Evolutionary conservation across 2,113 vertebrate species (phyloP), one percentile per base, ranked within the genome.

Genomic region (Perccottus glenii): DNA sequence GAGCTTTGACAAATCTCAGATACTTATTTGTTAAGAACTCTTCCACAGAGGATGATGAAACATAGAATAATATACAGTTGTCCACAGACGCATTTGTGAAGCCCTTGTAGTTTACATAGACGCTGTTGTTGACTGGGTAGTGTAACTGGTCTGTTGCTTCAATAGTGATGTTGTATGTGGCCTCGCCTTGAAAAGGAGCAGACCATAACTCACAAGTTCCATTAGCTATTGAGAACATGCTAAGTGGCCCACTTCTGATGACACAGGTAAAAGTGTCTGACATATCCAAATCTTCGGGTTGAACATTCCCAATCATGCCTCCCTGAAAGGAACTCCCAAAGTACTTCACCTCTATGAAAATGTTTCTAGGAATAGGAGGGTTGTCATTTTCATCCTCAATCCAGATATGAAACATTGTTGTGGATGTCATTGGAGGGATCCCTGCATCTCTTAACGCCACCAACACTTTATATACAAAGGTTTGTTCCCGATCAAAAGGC

Each of bases 341-440:
- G 79, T 93, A 94, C 81, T 93, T 93, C 4, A 94, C 91, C 65
- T 92, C 90, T 4, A 93, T 91, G 58, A 91, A 79, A 32, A 93
- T 82, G 7, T 84, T 90, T 70, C 92, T 88, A 5, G 78, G 76
- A 15, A 81, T 16, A 7, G 92, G 61, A 27, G 90, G 84, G 65
- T 91, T 93, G 53, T 94, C 92, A 7, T 94, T 94, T 81, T 92
- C 90, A 76, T 94, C 92, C 15, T 85, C n/a, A 60, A 92, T 77
- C 27, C 51, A 83, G 55, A 94, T 67, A 11, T 81, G 81, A 67
- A 93, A 75, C n/a, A 63, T 82, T 14, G 81, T 66, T 14, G 90
- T 89, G 58, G 91, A 90, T 5, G 92, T 92, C 58, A 89, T 67
- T 0, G 85, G 33, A n/a, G 91, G 92, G 38, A 61, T 72, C 33